phyloP scores from a whole-genome alignment of 2,797 vertebrate genomes.

The Remorina albescens region DNA sequence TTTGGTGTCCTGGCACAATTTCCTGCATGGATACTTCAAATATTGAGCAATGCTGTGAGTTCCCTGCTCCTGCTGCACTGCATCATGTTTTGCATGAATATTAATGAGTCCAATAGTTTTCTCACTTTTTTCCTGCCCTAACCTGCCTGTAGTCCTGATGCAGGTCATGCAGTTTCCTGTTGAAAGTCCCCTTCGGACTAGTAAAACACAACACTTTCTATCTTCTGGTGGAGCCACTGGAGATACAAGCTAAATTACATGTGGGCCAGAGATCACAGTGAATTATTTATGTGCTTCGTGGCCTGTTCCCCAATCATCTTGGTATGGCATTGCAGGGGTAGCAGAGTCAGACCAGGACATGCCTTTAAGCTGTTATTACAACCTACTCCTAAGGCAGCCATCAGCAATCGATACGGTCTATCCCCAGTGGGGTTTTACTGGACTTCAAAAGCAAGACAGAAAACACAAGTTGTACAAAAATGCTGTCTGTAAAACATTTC shows the following conservation, averaged over 20 bases:
- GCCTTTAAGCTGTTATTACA: slow-evolving; percentile 65
- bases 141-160: slow-evolving; percentile 7
- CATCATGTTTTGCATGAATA: slow-evolving; percentile 33
- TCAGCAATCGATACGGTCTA: slow-evolving; percentile 49
- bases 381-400: slow-evolving; percentile 57
- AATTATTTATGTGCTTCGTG: slow-evolving; percentile 68
- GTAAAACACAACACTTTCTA: slow-evolving; percentile 46
- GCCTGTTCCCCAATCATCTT: slow-evolving; percentile 44
- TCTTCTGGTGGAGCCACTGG: slow-evolving; percentile 41
- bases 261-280: slow-evolving; percentile 64
- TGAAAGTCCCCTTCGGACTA: slow-evolving; percentile 33
- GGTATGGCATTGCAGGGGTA: slow-evolving; percentile 32
- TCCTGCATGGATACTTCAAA: slow-evolving; percentile 40
- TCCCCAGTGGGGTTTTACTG: slow-evolving; percentile 35
- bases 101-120: slow-evolving; percentile 37
- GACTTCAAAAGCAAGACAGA: slow-evolving; percentile 42
- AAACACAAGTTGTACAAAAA: slow-evolving; percentile 6
- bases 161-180: slow-evolving; percentile 31
- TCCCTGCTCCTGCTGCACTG: neutral
- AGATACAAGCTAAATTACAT: slow-evolving; percentile 71
- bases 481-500: slow-evolving; percentile 8
- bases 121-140: slow-evolving; percentile 29
- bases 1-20: slow-evolving; percentile 29
- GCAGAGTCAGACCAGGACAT: slow-evolving; percentile 51
- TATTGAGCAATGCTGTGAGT: slow-evolving; percentile 33